Percentiles rank a stretch among this genome's conserved stretches.
Evolutionary conservation across 1,140 invertebrate species (phyloP).

Genomic region (Neuroterus valhalla): DNA sequence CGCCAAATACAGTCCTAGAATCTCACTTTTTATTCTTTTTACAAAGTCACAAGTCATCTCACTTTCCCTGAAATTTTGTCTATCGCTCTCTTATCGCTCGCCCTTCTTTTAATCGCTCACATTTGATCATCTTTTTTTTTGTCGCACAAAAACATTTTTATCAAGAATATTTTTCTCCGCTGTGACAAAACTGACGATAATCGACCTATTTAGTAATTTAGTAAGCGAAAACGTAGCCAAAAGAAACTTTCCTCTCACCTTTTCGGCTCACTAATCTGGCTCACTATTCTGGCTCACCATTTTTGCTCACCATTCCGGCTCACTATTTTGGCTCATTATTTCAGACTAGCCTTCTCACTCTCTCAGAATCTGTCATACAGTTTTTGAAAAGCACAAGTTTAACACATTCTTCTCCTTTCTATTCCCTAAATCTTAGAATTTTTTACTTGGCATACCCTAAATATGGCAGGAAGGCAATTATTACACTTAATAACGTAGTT

Average conservation of each 20-base stretch:
- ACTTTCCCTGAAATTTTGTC: constrained; percentile 25
- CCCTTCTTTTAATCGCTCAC: constrained; percentile 43
- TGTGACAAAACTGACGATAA: constrained; percentile 50
- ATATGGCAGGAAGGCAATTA: constrained; percentile 77
- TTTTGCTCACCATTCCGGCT: constrained; percentile 72
- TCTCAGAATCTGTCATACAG: constrained; percentile 45
- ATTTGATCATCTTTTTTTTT: constrained; percentile 59
- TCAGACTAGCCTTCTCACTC: constrained; percentile 42
- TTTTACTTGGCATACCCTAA: constrained; percentile 77
- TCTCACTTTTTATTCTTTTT: constrained; percentile 62
- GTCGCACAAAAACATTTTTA: constrained; percentile 73
- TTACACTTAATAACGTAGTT: constrained; percentile 73
- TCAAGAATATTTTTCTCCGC: constrained; percentile 73
- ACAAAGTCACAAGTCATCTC: constrained; percentile 54
- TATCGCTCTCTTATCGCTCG: constrained; percentile 41
- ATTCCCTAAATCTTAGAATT: constrained; percentile 75
- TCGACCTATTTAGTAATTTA: too few species aligned
- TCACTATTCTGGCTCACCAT: constrained; percentile 61
- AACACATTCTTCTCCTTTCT: constrained; percentile 52
- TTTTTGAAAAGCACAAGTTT: constrained; percentile 44
- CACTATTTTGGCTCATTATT: constrained; percentile 63
- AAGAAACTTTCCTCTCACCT: constrained; percentile 33
- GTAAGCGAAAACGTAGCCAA: too few species aligned
- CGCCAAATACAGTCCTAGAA: constrained; percentile 64
- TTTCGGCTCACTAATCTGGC: too few species aligned